Base-by-base conservation (phyloP, 2,113 vertebrate species). In the Crypturellus undulatus region DNA sequence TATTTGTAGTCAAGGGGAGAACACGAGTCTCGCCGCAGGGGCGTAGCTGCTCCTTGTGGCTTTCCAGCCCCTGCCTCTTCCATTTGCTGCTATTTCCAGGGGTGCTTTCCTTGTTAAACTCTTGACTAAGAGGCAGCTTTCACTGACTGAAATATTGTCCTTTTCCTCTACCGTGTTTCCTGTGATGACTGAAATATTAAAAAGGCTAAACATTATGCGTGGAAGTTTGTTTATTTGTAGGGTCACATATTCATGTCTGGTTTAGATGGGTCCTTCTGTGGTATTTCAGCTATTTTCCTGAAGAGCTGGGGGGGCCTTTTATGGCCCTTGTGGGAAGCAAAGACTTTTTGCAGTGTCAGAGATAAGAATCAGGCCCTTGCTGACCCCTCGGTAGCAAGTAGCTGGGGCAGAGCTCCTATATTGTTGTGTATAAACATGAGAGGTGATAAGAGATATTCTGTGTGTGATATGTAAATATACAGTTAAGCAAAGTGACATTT, bases 151-250 rank as follows among this genome's bases (percentile, higher is more conserved):
- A 96, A 95, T 94, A 96, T 76, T 71, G 85, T 77, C 76, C 3
- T 1, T 52, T 91, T 85, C 68, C 77, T 77, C 83, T 67, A 75
- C 79, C 80, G 92, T 73, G 62, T 73, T 93, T 95, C 93, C 93
- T 96, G 93, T 82, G 94, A 62, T 95, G 94, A 95, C 72, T 93
- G 83, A 96, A 87, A 84, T 96, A 96, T 90, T 89, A 67, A 95
- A 84, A 58, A 36, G 58, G 10, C 65, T n/a, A 79, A 96, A 89
- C 80, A 79, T 87, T 7, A 0, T 20, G 7, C 10, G 8, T 68
- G 34, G 24, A 65, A 76, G 73, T 87, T 79, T 97, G 90, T 97
- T 96, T 97, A 89, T 96, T 96, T 87, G 70, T 87, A 90, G 67
- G 80, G 58, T 87, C 11, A 3, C 16, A 18, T 71, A 45, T 88